These are phyloP conservation scores for Pangasius sanitwongsei DNA, from an alignment of 2,797 vertebrate genomes.

Conservation along the genomic window DNA sequence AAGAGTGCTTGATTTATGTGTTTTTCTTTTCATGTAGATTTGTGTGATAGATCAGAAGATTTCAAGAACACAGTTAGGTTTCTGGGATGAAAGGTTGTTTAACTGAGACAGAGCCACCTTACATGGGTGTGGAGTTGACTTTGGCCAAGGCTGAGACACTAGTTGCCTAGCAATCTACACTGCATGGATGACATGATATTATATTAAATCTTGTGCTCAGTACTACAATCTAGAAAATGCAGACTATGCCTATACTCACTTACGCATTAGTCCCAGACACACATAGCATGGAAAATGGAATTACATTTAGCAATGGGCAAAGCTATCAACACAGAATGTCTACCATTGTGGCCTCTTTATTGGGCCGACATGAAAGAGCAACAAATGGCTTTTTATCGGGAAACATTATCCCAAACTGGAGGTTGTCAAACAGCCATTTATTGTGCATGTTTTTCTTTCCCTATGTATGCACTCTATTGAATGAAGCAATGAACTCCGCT, in stretches of 20 bases:
- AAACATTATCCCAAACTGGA: constrained; percentile 33
- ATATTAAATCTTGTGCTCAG: constrained; percentile 36
- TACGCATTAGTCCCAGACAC: constrained; percentile 18
- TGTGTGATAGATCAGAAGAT: neutral
- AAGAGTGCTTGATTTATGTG: neutral
- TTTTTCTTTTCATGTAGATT: constrained; percentile 14
- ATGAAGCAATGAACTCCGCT: neutral
- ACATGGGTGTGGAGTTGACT: constrained; percentile 45
- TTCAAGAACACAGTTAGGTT: constrained; percentile 3
- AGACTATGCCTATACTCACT: constrained; percentile 1
- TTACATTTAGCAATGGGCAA: constrained; percentile 22
- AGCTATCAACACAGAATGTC: constrained; percentile 14
- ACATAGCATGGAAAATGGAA: neutral
- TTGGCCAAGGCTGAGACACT: constrained; percentile 32
- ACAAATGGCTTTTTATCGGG: constrained; percentile 33
- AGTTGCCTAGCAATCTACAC: constrained; percentile 50
- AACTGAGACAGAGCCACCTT: constrained; percentile 40
- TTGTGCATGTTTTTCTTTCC: neutral
- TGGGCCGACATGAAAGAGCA: neutral
- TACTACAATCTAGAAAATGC: constrained; percentile 19
- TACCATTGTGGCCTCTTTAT: neutral
- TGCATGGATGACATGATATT: constrained; percentile 34
- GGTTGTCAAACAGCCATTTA: constrained; percentile 13
- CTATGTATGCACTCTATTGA: neutral
- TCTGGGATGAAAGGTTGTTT: constrained; percentile 28